Evolutionary conservation across 2,797 vertebrate species (phyloP).

Genomic region (Peromyscus melanophrys): DNA sequence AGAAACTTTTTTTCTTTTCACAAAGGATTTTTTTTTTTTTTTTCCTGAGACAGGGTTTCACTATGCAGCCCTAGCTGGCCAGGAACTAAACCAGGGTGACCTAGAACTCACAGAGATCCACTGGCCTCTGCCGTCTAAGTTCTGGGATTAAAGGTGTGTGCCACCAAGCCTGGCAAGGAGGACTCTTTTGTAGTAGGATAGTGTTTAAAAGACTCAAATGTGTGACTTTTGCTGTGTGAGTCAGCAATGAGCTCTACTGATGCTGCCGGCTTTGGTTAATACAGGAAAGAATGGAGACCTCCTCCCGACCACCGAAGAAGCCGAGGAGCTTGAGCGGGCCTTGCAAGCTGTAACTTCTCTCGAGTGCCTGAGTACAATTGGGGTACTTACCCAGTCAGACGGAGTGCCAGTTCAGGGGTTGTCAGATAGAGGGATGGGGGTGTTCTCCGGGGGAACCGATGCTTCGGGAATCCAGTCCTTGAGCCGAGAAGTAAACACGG

Average conservation of each 20-base stretch:
- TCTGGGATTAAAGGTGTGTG: neutral
- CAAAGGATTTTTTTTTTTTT: neutral
- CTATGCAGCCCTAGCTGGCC: too few relatives aligned
- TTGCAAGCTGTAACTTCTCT: constrained; percentile 98
- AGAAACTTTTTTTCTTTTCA: neutral
- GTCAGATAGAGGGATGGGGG: constrained; percentile 94
- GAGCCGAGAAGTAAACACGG: constrained; percentile 91
- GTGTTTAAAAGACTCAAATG: neutral
- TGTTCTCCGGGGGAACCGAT: constrained; percentile 94
- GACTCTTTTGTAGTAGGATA: neutral
- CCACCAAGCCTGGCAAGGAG: neutral
- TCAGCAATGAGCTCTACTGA: constrained; percentile 18
- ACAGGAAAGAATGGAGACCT: constrained; percentile 99
- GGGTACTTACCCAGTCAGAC: constrained; percentile 95
- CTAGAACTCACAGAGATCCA: neutral
- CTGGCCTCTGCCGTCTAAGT: neutral
- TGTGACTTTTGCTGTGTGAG: neutral
- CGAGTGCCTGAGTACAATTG: constrained; percentile 98
- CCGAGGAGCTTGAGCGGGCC: constrained; percentile 98
- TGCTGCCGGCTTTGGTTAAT: constrained; percentile 76
- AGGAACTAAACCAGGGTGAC: neutral
- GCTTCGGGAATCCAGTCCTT: constrained; percentile 93
- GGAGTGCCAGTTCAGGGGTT: constrained; percentile 93
- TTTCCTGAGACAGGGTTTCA: neutral
- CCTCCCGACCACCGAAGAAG: constrained; percentile 98